Base-by-base conservation (phyloP, 53 echinoderm and acorn worm species). In the Actinopyga echinites region DNA sequence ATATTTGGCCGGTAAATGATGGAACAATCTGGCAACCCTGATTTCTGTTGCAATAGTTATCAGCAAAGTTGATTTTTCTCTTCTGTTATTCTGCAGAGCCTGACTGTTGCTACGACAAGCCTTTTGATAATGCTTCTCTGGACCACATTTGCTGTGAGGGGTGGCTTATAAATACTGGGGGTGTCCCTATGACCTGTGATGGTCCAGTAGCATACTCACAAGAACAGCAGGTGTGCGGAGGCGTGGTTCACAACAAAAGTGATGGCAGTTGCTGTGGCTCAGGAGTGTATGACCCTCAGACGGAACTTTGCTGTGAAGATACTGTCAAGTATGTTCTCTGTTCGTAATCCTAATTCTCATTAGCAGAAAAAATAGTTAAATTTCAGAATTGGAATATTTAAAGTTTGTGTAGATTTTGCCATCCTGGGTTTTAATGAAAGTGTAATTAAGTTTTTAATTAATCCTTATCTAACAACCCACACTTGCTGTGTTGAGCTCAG, bases 241-340 rank as follows among this genome's bases (percentile, higher is more conserved):
- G 94, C 12, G 82, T 85, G 19, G 49, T 89, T 38, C 56, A 89
- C 85, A 86, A 75, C 8, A 74, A 55, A 20, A 35, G 84, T 8
- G 79, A 84, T 68, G 86, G 89, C 12, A 25, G 6, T 13, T 94
- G 94, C 74, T 94, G 94, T 45, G 89, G 89, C 6, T 77, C 65
- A 36, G 75, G 78, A 2, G 75, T 94, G 28, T 89, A 78, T 63
- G 59, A 89, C 62, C 57, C 30, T 2, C 69, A 30, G 25, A 4
- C 0, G 6, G 66, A 85, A 26, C 83, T 91, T 20, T 95, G 95
- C 85, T 95, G 95, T 44, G 34, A 44, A 29, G 84, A 73, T 44
- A 17, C 20, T 32, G 71, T 87, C 15, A 77, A 56, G 77, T 77
- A 31, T 28, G 77, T 77, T 11, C 26, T 5, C 49, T 3, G 13